Base-by-base conservation (phyloP, 2,113 vertebrate species). In the Limnothrissa miodon region DNA sequence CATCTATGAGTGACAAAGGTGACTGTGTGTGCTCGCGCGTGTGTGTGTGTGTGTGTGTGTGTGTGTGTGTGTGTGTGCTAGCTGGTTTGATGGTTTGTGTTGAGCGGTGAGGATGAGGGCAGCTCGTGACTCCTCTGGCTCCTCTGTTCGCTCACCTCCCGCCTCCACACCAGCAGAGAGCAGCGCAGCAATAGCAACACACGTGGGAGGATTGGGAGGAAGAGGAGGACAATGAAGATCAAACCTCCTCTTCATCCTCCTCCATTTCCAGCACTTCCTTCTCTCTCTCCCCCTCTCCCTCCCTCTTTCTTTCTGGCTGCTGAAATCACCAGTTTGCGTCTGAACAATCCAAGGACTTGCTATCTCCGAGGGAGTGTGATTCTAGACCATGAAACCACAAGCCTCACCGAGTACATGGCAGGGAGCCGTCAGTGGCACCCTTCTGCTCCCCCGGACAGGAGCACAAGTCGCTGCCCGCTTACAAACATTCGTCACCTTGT, bases 181-280 rank as follows among this genome's bases (percentile, higher is more conserved):
- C 2, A 74, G 33, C 1, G 10, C 33, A 36, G 66, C 66, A 4
- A 74, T 74, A 13, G 10, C 25, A 74, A 1, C 33, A 15, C 66
- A 33, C 4, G 25, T 36, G 66, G 66, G 66, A 74, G 33, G 66
- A 56, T 23, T 0, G 36, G 66, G 29, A 33, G 66, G 29, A 33
- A 74, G 62, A 33, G 62, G 62, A 29, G 29, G 62, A 70, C 62
- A 70, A 70, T 70, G n/a, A 8, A 70, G 66, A 74, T 74, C 66
- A 74, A 74, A 13, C 25, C 66, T 74, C 66, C 66, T 74, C 66
- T 36, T 70, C 62, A 70, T 70, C 25, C 25, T 70, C 59, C n/a
- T 33, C n/a, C 59, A 36, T 29, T 5, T 25, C 59, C 59, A 23
- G 0, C 53, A 1, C 53, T 21, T 19, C 53, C 23, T 21, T 56